A percentile compares a stretch with the other conserved stretches of the same genome.
phyloP scores from a whole-genome alignment of 2,888 invertebrate genomes.

The Callosobruchus maculatus region DNA sequence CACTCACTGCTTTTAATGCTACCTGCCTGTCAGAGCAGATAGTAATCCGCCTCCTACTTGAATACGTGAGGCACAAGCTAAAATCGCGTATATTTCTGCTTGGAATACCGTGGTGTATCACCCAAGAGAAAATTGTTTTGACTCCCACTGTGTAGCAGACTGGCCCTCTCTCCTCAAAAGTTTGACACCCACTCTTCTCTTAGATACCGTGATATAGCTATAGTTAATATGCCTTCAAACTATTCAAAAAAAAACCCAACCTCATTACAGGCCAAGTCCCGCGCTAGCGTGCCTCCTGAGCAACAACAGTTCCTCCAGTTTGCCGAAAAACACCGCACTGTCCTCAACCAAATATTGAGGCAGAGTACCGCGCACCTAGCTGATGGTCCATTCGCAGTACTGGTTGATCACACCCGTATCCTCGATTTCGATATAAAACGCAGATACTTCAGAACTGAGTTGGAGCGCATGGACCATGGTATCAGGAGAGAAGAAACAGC shows the following conservation, averaged over 20 bases:
- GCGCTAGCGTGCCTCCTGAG: constrained; percentile 46
- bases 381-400: constrained; percentile 82
- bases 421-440: constrained; percentile 89
- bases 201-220: too few species aligned
- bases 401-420: constrained; percentile 83
- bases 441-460: constrained; percentile 80
- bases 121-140: too few species aligned
- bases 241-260: neutral
- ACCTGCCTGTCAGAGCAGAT: too few species aligned
- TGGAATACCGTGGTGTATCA: too few species aligned
- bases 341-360: constrained; percentile 83
- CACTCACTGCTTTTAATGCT: too few species aligned
- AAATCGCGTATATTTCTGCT: too few species aligned
- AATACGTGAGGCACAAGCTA: too few species aligned
- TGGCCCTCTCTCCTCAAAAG: too few species aligned
- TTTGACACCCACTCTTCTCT: too few species aligned
- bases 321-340: constrained; percentile 84
- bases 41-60: too few species aligned
- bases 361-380: constrained; percentile 75
- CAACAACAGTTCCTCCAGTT: constrained; percentile 77
- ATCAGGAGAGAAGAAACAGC: constrained; percentile 78
- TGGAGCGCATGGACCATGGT: constrained; percentile 78
- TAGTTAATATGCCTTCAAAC: too few species aligned
- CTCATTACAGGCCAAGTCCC: constrained; percentile 5
- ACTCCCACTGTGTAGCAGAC: too few species aligned